These are phyloP conservation scores for Myotis daubentonii DNA, from an alignment of 2,797 vertebrate genomes.

Conservation along the genomic window DNA sequence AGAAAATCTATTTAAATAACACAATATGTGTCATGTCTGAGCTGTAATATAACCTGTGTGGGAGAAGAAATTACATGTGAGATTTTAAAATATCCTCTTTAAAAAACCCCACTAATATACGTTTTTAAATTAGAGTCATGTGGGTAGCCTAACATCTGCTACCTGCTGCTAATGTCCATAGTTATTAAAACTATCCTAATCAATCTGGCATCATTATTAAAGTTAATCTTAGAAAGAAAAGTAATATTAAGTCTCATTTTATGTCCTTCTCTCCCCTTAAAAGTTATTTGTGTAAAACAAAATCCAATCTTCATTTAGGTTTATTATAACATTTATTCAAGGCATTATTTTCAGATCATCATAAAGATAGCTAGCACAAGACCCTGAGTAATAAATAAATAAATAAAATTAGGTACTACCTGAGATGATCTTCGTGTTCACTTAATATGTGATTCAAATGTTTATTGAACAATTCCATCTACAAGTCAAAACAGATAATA, in stretches of 20 bases:
- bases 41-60: slow-evolving; percentile 31
- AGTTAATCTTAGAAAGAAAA: not conserved
- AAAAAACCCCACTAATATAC: not conserved
- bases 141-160: slow-evolving; percentile 37
- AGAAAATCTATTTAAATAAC: slow-evolving; percentile 56
- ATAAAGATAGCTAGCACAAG: not conserved
- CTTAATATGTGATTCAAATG: not conserved
- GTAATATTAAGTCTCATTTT: not conserved
- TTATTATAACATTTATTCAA: slow-evolving; percentile 23
- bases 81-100: not conserved
- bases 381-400: not conserved
- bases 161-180: not conserved
- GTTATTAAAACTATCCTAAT: slow-evolving; percentile 17
- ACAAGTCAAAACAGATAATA: not conserved
- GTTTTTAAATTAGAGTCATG: slow-evolving; percentile 31
- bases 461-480: not conserved
- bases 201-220: not conserved
- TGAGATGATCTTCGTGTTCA: not conserved
- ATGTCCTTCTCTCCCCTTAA: not conserved
- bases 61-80: slow-evolving; percentile 43
- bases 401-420: not conserved
- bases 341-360: not conserved
- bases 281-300: not conserved
- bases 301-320: not conserved
- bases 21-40: slow-evolving; percentile 20